Percentiles rank a stretch among this genome's conserved stretches.
Evolutionary conservation across 2,888 invertebrate genomes (phyloP).

Genomic region (Protonemura montana): DNA sequence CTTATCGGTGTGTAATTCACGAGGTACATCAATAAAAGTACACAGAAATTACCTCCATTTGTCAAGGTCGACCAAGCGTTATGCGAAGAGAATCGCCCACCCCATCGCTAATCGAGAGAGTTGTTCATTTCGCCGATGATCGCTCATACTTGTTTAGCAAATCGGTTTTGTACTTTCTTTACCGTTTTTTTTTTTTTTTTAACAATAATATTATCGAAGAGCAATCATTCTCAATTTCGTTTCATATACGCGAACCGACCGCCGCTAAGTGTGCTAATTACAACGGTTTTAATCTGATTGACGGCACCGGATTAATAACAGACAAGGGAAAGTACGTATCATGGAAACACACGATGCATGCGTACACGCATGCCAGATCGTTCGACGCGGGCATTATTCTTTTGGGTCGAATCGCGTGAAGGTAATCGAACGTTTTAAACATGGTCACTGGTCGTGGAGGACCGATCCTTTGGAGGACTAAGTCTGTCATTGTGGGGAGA

Average conservation of each 20-base stretch:
- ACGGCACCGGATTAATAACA: neutral
- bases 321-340: neutral
- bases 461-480: no score
- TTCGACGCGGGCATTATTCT: neutral
- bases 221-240: slow-evolving; percentile 7
- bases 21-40: no score
- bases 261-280: neutral
- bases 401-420: neutral
- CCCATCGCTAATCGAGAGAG: neutral
- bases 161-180: neutral
- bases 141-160: neutral
- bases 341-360: neutral
- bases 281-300: neutral
- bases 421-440: neutral
- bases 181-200: neutral
- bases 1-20: no score
- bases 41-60: no score
- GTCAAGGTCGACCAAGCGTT: no score
- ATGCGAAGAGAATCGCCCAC: no score
- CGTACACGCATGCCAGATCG: neutral
- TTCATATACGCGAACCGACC: neutral
- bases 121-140: no score
- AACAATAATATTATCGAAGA: neutral
- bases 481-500: no score
- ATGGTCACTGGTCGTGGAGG: no score